These are phyloP conservation scores for Apteryx owenii DNA, from an alignment of 2,113 vertebrate species.

Conservation along the genomic window DNA sequence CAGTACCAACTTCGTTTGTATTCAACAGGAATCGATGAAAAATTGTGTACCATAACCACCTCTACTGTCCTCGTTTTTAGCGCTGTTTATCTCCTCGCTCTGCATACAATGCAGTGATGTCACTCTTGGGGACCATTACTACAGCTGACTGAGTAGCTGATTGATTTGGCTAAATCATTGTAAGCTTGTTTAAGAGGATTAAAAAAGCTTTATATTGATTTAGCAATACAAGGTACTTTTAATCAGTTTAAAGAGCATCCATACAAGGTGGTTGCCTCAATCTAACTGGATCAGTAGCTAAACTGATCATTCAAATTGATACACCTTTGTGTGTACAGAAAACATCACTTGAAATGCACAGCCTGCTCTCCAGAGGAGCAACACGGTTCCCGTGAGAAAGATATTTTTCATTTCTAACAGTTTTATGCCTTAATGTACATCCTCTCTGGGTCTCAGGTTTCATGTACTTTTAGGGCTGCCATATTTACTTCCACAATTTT, in stretches of 20 bases:
- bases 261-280: constrained; percentile 8
- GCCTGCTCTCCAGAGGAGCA: neutral
- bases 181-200: constrained; percentile 59
- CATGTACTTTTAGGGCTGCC: neutral
- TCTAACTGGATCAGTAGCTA: neutral
- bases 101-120: neutral
- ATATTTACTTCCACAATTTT: neutral
- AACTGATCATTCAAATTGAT: neutral
- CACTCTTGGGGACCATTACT: neutral
- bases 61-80: neutral
- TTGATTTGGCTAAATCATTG: constrained; percentile 33
- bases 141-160: neutral
- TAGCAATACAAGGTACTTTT: constrained; percentile 33
- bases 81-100: neutral
- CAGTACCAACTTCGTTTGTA: neutral
- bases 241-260: constrained; percentile 44
- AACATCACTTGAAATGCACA: neutral
- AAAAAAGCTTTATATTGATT: constrained; percentile 63
- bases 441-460: neutral
- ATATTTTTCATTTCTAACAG: neutral
- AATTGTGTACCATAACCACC: neutral
- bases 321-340: neutral
- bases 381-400: neutral
- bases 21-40: neutral
- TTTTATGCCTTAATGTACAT: neutral